These are phyloP conservation scores for Odontomyia ornata DNA, from an alignment of 2,888 invertebrate species.

Conservation along the genomic window DNA sequence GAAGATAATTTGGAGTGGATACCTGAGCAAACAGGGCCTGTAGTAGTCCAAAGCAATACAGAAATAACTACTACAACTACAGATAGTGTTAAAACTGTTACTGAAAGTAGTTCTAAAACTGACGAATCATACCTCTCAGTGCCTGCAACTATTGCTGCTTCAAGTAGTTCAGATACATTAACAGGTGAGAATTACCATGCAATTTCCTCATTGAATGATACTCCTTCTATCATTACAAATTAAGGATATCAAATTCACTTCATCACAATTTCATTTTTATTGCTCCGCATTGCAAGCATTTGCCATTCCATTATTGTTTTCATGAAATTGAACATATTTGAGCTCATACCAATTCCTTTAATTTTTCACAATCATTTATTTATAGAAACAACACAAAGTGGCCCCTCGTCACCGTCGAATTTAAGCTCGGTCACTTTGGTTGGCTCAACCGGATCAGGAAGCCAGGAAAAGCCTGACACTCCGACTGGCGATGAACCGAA, in stretches of 20 bases:
- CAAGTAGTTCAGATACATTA: conserved; percentile 79
- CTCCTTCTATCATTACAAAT: too few relatives aligned
- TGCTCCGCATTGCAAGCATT: too few relatives aligned
- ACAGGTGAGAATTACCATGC: conserved; percentile 71
- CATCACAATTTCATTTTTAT: too few relatives aligned
- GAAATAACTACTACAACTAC: conserved; percentile 2
- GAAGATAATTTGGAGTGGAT: conserved; percentile 52
- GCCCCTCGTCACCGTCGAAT: conserved; percentile 78
- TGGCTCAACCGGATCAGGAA: conserved; percentile 68
- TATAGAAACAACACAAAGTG: conserved; percentile 64
- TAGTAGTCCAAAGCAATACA: conserved; percentile 45
- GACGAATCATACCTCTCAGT: conserved; percentile 74
- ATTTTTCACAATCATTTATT: not conserved
- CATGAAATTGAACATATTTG: too few relatives aligned
- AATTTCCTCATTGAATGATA: too few relatives aligned
- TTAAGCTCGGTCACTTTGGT: conserved; percentile 78
- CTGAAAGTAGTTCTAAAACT: conserved; percentile 54
- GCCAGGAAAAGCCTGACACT: conserved; percentile 62
- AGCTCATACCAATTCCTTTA: too few relatives aligned
- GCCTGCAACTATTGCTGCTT: conserved; percentile 72
- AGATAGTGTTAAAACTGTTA: not conserved
- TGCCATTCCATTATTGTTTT: too few relatives aligned
- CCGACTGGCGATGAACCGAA: conserved; percentile 57
- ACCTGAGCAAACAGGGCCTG: conserved; percentile 51
- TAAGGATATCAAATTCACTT: too few relatives aligned